Base-by-base conservation (phyloP, 2,797 vertebrate genomes). In the Diceros bicornis region DNA sequence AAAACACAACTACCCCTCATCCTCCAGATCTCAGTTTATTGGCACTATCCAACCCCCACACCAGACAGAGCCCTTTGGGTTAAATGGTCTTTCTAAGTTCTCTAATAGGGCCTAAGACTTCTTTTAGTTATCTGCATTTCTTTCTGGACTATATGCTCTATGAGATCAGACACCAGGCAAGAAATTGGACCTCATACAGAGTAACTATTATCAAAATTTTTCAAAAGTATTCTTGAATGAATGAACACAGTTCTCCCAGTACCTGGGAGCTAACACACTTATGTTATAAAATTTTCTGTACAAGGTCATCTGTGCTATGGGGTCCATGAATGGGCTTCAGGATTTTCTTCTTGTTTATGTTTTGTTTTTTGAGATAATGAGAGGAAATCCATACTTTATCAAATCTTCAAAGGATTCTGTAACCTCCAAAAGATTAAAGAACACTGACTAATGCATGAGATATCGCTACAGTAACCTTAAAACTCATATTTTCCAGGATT, bases 381-480 rank as follows among this genome's bases (percentile, higher is more conserved):
- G n/a, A 92, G 25, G 6, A 62, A 79, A 96, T 52, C 17, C 16
- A 55, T 7, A 61, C 8, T 85, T 57, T 44, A 71, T 52, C 23
- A 71, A 92, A 64, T 44, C 94, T 96, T 66, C 47, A 90, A 86
- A 92, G n/a, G 16, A 61, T 66, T 81, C 32, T 59, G 1, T 44
- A 69, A 79, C 2, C 52, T 74, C 59, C 27, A 82, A 89, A 85
- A 92, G 27, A 57, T 69, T 84, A 91, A 95, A 92, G 7, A 81
- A 10, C 55, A 62, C 55, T 86, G 32, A 37, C 6, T 3, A 74
- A 69, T 34, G 32, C 7, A 34, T 77, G 25, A 1, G 8, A 23
- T 62, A 89, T 82, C 94, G 11, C 21, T 75, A 71, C 44, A 4
- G 3, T 34, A 91, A 85, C 21, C 81, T 62, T 83, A 57, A 96